A percentile compares a stretch with the other conserved stretches of the same genome.
Evolutionary conservation across 2,797 vertebrate species (phyloP).

Genomic region (Gila robusta): DNA sequence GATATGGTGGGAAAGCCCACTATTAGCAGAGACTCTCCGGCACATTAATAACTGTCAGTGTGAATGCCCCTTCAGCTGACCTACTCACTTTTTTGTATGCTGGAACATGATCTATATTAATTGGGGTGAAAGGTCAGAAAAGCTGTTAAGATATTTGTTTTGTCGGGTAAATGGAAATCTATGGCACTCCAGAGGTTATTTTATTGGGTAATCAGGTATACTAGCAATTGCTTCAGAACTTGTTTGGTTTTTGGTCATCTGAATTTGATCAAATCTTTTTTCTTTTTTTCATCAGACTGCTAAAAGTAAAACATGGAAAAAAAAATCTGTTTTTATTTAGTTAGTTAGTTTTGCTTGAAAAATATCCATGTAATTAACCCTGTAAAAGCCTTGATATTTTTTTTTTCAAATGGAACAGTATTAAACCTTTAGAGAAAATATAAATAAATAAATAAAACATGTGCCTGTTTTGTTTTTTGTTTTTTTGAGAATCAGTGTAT

Average conservation of each 20-base stretch:
- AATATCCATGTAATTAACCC: too few relatives aligned
- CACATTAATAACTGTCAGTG: neutral
- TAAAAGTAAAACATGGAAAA: neutral
- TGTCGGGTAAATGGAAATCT: constrained; percentile 5
- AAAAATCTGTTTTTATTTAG: neutral
- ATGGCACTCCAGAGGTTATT: neutral
- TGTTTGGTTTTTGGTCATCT: neutral
- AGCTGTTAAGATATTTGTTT: neutral
- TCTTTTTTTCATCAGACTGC: neutral
- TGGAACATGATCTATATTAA: neutral
- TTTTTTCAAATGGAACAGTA: neutral
- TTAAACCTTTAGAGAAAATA: neutral
- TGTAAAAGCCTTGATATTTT: too few relatives aligned
- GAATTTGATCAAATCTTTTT: neutral
- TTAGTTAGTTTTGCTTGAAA: too few relatives aligned
- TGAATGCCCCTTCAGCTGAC: neutral
- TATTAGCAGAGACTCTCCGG: neutral
- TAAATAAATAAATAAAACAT: neutral
- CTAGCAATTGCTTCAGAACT: too few relatives aligned
- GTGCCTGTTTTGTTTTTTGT: too few relatives aligned
- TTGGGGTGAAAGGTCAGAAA: constrained; percentile 11
- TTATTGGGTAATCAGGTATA: neutral
- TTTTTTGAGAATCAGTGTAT: neutral
- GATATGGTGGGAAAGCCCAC: neutral
- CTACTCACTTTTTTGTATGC: neutral